Base-by-base conservation (phyloP, 1,140 invertebrate genomes). In the Mizuhopecten yessoensis region DNA sequence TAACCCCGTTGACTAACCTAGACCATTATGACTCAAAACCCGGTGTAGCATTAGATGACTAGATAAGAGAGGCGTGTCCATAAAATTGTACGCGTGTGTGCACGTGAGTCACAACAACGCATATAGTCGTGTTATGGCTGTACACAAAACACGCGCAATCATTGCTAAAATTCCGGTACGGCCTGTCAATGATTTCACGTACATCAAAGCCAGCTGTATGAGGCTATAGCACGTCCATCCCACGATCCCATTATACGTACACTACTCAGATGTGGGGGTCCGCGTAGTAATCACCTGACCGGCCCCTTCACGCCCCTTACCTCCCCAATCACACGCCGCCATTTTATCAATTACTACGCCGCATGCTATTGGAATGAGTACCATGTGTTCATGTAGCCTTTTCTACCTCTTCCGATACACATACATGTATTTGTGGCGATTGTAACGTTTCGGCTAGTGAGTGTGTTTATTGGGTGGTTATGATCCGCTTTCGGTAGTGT, bases 301-400 rank as follows among this genome's bases (percentile, higher is more conserved):
- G n/a, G 23, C 57, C 57, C 57, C 57, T 75, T 75, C 57, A 75
- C 57, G 11, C 57, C 57, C 57, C 57, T n/a, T n/a, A 29, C 57
- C 57, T 75, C 57, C 57, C 57, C 23, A 49, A 75, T 75, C 57
- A 75, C 57, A 75, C 57, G n/a, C 57, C 57, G 57, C 57, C 57
- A 75, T 75, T 75, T n/a, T n/a, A 11, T n/a, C 57, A 75, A 75
- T 75, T 75, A 75, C 11, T 75, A 75, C 57, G 9, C 57, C 57
- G 57, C 57, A 17, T 75, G 57, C n/a, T 75, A 1, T n/a, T 75
- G 57, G 17, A 75, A 75, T 75, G 57, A 75, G 57, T 75, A n/a
- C 57, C 57, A 75, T 17, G 29, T 75, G 57, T n/a, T n/a, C 0
- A 15, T 57, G 45, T 57, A 11, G 45, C 2, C 45, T 57, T 57